Evolutionary conservation across 2,797 vertebrate species (phyloP).

Genomic region (Cyprinodon diabolis): DNA sequence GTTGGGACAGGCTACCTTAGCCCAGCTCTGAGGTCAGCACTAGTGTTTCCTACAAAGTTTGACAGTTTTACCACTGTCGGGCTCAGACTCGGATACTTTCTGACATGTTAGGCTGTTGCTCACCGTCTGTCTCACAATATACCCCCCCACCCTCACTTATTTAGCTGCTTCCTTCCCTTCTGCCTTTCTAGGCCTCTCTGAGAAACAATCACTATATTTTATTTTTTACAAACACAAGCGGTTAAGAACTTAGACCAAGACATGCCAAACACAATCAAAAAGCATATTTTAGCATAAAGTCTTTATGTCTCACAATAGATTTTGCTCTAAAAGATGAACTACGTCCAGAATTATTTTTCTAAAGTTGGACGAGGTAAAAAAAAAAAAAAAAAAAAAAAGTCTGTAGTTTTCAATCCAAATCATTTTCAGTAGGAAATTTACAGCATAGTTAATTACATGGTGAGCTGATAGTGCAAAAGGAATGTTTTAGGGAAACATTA

Average conservation of each 20-base stretch:
- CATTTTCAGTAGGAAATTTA: slow-evolving; percentile 17
- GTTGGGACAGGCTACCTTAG: slow-evolving; percentile 69
- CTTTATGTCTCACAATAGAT: slow-evolving; percentile 70
- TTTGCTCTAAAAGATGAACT: slow-evolving; percentile 56
- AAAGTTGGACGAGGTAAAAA: slow-evolving; percentile 7
- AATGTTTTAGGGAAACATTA: slow-evolving; percentile 22
- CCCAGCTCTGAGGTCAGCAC: slow-evolving; percentile 61
- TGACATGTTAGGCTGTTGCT: slow-evolving; percentile 61
- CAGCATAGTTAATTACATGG: slow-evolving; percentile 2
- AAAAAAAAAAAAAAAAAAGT: neutral
- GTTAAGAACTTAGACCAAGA: slow-evolving; percentile 44
- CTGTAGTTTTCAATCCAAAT: slow-evolving; percentile 11
- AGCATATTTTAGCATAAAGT: slow-evolving; percentile 61
- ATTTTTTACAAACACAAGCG: slow-evolving; percentile 21
- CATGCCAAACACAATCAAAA: slow-evolving; percentile 50
- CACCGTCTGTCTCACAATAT: slow-evolving; percentile 40
- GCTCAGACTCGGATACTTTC: slow-evolving; percentile 56
- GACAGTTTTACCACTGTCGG: slow-evolving; percentile 66
- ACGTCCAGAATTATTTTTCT: slow-evolving; percentile 48
- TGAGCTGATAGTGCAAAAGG: slow-evolving; percentile 14
- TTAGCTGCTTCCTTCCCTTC: slow-evolving; percentile 36
- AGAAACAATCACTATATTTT: slow-evolving; percentile 36
- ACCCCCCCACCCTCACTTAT: slow-evolving; percentile 17
- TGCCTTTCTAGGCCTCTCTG: slow-evolving; percentile 28
- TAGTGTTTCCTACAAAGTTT: slow-evolving; percentile 67